Base-by-base conservation (phyloP, 2,113 vertebrate genomes). In the Engystomops pustulosus region DNA sequence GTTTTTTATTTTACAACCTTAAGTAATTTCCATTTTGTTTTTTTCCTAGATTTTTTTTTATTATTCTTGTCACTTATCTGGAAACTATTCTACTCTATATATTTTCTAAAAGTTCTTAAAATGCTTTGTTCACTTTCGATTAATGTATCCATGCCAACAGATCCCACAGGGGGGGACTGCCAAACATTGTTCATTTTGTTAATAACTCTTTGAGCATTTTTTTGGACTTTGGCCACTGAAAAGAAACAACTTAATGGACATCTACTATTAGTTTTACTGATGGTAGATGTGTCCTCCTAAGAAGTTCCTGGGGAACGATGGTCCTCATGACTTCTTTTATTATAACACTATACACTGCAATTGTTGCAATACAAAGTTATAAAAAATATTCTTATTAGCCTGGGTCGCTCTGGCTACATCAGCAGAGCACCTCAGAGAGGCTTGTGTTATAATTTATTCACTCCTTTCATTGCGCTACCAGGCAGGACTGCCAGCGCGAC, bases 101-200 rank as follows among this genome's bases (percentile, higher is more conserved):
- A 34, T 15, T 69, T 51, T 67, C 44, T 69, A 32, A 80, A 68
- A 51, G 38, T 69, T 69, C 10, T 36, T 0, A 47, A 49, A 47
- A 41, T 69, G 79, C 20, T 68, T 69, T 68, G 41, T 80, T 80
- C 62, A 23, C 25, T 23, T 69, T 68, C 47, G 25, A 49, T 49
- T 32, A 80, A 68, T 67, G 62, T 51, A 47, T 69, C 30, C 45
- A 36, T 51, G 79, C 62, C 62, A 80, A 51, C 62, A 80, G 23
- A 80, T 36, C 18, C 27, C 30, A n/a, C 62, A 32, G 9, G 18
- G 23, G 58, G 62, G 44, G 49, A 27, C 27, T 69, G 44, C 25
- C 38, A 80, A 68, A 51, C 44, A 49, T 69, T 80, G 44, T 80
- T 80, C 15, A 80, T 80, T 80, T 49, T 68, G 32, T 67, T 36